Conservation (phyloP, 2,888 invertebrate species). For the Parnassius orleans region DNA sequence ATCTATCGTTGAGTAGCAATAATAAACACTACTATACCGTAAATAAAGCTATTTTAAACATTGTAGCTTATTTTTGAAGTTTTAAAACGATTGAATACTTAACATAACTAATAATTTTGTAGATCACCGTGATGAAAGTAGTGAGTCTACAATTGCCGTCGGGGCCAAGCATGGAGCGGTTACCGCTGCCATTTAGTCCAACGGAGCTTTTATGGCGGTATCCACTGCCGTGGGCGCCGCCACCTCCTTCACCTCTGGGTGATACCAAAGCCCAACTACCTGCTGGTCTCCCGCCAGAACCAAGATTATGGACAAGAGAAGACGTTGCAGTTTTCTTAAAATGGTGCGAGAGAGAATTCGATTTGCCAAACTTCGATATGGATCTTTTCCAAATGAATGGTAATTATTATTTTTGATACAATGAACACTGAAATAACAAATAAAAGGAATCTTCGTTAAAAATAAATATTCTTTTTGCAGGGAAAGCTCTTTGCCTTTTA, state of each 20-base stretch:
- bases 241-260: conserved; percentile 85
- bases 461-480: conserved; percentile 62
- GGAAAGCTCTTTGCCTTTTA: conserved; percentile 94
- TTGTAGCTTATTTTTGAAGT: too few species aligned
- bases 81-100: neutral
- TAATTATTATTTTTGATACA: conserved; percentile 46
- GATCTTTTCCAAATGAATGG: conserved; percentile 98
- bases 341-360: conserved; percentile 96
- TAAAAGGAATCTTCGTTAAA: neutral
- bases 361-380: conserved; percentile 94
- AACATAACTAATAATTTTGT: conserved; percentile 39
- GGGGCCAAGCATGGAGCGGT: conserved; percentile 87
- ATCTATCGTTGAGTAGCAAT: conserved; percentile 37
- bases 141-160: conserved; percentile 86
- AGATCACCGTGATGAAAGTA: conserved; percentile 82
- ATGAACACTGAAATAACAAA: neutral
- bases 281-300: conserved; percentile 91
- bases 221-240: conserved; percentile 87
- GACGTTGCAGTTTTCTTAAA: conserved; percentile 93
- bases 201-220: conserved; percentile 94
- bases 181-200: conserved; percentile 90
- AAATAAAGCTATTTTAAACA: neutral
- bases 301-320: conserved; percentile 93
- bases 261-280: conserved; percentile 95
- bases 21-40: neutral